Conservation (phyloP, 2,888 invertebrate species). For the Micropterix aruncella region DNA sequence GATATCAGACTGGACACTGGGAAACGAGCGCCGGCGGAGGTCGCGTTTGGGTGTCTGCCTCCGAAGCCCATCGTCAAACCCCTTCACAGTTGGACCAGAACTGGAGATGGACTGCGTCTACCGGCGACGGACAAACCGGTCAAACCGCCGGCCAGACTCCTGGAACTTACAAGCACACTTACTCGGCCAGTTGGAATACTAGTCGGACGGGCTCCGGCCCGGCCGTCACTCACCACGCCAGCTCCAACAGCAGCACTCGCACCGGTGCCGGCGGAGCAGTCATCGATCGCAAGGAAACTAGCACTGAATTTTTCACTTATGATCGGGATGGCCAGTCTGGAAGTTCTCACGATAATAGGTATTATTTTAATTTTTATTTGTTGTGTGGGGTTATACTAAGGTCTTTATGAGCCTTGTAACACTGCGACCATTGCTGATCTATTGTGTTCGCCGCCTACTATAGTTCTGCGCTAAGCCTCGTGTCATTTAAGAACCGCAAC, state of each 20-base stretch:
- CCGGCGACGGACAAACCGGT: constrained; percentile 21
- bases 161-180: constrained; percentile 7
- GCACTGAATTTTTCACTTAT: constrained; percentile 33
- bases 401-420: no score
- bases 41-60: constrained; percentile 15
- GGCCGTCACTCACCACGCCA: constrained; percentile 16
- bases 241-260: constrained; percentile 19
- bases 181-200: constrained; percentile 11
- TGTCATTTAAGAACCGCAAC: no score
- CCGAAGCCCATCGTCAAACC: not conserved
- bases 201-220: constrained; percentile 12
- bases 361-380: no score
- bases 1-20: not conserved
- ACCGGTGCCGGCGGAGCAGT: constrained; percentile 31
- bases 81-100: constrained; percentile 13
- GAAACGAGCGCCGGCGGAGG: constrained; percentile 5
- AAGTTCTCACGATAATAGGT: constrained; percentile 28
- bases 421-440: no score
- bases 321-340: constrained; percentile 33
- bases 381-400: no score
- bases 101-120: constrained; percentile 18
- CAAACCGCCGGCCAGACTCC: constrained; percentile 1
- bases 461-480: no score
- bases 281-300: constrained; percentile 30
- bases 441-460: no score